Conservation (phyloP, 2,888 invertebrate genomes). For the Hipparchia sbordonii region DNA sequence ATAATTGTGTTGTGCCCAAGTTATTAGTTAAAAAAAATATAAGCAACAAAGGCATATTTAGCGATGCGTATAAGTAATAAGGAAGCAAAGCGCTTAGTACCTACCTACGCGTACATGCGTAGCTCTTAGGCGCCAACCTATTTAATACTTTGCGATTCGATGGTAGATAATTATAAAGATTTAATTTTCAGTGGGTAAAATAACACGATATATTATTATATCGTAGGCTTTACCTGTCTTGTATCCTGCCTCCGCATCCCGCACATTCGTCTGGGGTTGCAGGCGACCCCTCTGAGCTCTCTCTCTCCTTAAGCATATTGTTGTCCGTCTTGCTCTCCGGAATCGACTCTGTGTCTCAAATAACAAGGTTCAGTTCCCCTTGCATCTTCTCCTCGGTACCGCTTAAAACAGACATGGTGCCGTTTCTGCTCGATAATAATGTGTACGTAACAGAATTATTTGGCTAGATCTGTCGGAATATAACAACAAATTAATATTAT, state of each 20-base stretch:
- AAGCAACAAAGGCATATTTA: no score
- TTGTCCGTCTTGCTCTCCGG: slow-evolving; percentile 56
- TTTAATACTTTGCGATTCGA: no score
- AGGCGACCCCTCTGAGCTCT: slow-evolving; percentile 79
- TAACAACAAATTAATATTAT: neutral
- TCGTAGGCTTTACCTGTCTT: slow-evolving; percentile 74
- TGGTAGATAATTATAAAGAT: neutral
- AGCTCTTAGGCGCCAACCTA: no score
- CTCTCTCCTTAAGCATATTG: slow-evolving; percentile 87
- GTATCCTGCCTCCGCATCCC: slow-evolving; percentile 84
- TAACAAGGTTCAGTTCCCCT: slow-evolving; percentile 60
- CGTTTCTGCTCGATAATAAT: slow-evolving; percentile 41
- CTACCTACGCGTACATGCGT: no score
- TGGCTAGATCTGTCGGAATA: neutral
- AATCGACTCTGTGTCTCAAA: slow-evolving; percentile 66
- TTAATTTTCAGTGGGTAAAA: neutral
- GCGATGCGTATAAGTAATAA: no score
- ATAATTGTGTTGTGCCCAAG: no score
- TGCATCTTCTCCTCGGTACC: slow-evolving; percentile 47
- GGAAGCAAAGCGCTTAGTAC: no score
- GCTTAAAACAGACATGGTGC: slow-evolving; percentile 56
- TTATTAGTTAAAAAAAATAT: no score
- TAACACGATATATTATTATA: neutral
- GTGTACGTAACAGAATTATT: slow-evolving; percentile 27
- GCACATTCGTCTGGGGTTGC: slow-evolving; percentile 81